Conservation (phyloP, 2,888 invertebrate species). For the Ceraclea dissimilis region DNA sequence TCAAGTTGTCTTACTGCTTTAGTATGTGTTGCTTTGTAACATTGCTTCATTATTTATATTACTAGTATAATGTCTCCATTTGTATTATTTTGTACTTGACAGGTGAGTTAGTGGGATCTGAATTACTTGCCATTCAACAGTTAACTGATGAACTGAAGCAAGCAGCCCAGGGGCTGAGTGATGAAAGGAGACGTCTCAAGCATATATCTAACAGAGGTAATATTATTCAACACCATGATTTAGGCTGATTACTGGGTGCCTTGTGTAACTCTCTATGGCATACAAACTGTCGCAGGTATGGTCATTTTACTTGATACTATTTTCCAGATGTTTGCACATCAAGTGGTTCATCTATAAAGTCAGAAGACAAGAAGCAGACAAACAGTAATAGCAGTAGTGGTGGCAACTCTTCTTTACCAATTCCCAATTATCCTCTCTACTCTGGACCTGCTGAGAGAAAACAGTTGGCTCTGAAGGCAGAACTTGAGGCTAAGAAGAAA, state of each 20-base stretch:
- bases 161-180: conserved; percentile 20
- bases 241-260: not conserved
- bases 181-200: conserved; percentile 19
- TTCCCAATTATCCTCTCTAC: not conserved
- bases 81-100: no score
- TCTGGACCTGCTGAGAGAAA: conserved; percentile 46
- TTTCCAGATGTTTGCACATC: conserved; percentile 19
- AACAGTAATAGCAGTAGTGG: conserved; percentile 25
- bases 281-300: no score
- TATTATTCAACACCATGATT: not conserved
- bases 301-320: no score
- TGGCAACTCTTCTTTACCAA: not conserved
- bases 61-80: no score
- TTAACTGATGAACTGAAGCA: conserved; percentile 22
- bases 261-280: not conserved
- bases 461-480: conserved; percentile 47
- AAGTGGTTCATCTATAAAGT: conserved; percentile 23
- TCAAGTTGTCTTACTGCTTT: no score
- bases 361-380: conserved; percentile 27
- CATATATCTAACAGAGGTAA: conserved; percentile 21
- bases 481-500: conserved; percentile 55
- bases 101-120: conserved; percentile 15
- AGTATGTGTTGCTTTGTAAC: no score
- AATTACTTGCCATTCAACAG: conserved; percentile 18
- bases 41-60: no score